These are phyloP conservation scores for Himalopsyche anomala DNA, from an alignment of 2,888 invertebrate species.

Conservation along the genomic window DNA sequence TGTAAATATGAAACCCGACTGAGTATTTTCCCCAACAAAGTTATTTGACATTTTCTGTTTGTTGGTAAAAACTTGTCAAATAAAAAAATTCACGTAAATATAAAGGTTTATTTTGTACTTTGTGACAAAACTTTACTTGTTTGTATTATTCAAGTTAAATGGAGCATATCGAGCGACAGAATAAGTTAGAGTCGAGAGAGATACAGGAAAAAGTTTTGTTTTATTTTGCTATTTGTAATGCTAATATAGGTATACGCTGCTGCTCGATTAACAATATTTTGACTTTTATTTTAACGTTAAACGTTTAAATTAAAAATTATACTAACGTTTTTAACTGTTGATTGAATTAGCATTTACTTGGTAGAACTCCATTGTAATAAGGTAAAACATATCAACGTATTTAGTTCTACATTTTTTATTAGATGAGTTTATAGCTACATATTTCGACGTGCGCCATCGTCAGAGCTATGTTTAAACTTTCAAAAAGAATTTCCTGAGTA, in stretches of 20 bases:
- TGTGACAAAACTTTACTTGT: constrained; percentile 34
- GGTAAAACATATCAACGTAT: too few relatives aligned
- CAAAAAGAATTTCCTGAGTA: too few relatives aligned
- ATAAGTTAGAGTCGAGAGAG: constrained; percentile 13
- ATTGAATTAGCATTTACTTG: too few relatives aligned
- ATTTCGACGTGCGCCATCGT: too few relatives aligned
- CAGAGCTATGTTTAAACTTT: too few relatives aligned
- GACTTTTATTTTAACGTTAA: neutral
- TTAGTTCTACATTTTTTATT: too few relatives aligned
- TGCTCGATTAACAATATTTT: neutral
- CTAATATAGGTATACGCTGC: neutral
- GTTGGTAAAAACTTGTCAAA: constrained; percentile 34
- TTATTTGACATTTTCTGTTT: constrained; percentile 30
- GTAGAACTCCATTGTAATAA: too few relatives aligned
- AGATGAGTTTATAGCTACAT: too few relatives aligned
- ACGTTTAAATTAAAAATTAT: too few relatives aligned
- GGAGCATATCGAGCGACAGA: constrained; percentile 34
- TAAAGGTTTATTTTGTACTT: constrained; percentile 34
- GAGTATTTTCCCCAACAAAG: constrained; percentile 1
- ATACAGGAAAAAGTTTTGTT: constrained; percentile 21
- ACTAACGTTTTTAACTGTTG: too few relatives aligned
- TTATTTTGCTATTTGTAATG: neutral
- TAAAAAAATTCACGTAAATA: constrained; percentile 33
- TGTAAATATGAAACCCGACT: constrained; percentile 26
- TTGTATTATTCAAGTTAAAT: constrained; percentile 34